These are phyloP conservation scores for Ptilodon capucinus DNA, from an alignment of 2,888 invertebrate genomes.

Conservation along the genomic window DNA sequence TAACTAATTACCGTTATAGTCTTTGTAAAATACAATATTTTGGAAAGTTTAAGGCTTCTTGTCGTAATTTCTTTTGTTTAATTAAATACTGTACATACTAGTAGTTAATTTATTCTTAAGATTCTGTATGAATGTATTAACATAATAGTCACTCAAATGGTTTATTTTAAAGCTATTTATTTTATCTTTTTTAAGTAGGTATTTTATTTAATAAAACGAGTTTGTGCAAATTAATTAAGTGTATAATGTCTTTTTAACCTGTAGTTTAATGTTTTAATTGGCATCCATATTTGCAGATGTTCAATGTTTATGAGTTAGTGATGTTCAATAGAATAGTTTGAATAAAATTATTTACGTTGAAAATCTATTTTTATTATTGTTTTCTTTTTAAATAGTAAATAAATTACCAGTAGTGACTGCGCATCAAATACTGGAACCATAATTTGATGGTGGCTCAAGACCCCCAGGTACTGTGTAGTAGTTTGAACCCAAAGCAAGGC, in stretches of 20 bases:
- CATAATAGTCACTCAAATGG: slow-evolving; percentile 63
- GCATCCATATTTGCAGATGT: slow-evolving; percentile 81
- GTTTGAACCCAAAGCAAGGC: no score
- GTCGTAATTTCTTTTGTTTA: slow-evolving; percentile 52
- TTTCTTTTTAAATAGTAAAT: no score
- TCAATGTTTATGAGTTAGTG: slow-evolving; percentile 82
- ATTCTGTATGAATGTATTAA: slow-evolving; percentile 69
- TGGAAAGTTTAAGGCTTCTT: slow-evolving; percentile 30
- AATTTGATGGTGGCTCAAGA: no score
- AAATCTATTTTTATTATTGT: slow-evolving; percentile 67
- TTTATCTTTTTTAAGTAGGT: slow-evolving; percentile 68
- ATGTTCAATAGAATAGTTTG: slow-evolving; percentile 82
- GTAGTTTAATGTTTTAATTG: slow-evolving; percentile 55
- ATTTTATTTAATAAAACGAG: slow-evolving; percentile 71
- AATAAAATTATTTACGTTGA: slow-evolving; percentile 83
- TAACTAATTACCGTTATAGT: slow-evolving; percentile 15
- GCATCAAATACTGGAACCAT: no score
- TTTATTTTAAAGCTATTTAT: slow-evolving; percentile 78
- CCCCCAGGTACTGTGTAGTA: no score
- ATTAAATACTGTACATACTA: slow-evolving; percentile 54
- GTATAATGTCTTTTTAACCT: slow-evolving; percentile 59
- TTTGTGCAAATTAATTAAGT: slow-evolving; percentile 73
- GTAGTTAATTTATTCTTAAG: slow-evolving; percentile 56
- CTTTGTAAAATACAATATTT: no score
- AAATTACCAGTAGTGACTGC: no score